These are phyloP conservation scores for Syrphus vitripennis DNA, from an alignment of 2,888 invertebrate genomes.

Conservation along the genomic window DNA sequence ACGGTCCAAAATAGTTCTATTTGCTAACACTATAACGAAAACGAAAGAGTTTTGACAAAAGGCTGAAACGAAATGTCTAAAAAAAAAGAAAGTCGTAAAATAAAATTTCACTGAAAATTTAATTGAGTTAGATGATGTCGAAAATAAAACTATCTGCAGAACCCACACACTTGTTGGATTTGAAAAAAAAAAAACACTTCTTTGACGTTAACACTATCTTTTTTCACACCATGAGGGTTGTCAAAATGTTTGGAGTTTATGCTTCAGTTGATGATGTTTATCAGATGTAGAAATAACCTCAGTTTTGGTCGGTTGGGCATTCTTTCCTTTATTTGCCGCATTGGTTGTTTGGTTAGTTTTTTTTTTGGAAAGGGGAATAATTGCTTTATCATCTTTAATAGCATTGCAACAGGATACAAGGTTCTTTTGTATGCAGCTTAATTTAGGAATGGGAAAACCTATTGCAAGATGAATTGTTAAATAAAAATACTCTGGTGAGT, in stretches of 20 bases:
- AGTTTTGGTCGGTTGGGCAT: no score
- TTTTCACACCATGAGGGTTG: slow-evolving; percentile 35
- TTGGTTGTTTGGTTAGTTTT: no score
- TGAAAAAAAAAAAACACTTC: not conserved
- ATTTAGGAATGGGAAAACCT: no score
- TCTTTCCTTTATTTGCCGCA: not conserved
- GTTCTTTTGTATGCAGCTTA: not conserved
- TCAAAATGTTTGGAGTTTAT: slow-evolving; percentile 54
- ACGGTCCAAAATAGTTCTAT: not conserved
- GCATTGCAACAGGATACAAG: not conserved
- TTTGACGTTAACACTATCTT: slow-evolving; percentile 44
- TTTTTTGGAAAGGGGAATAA: not conserved
- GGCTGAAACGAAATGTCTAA: not conserved
- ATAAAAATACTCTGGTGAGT: no score
- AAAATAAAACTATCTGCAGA: not conserved
- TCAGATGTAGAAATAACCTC: slow-evolving; percentile 12
- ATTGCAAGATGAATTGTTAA: no score
- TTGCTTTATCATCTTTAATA: not conserved
- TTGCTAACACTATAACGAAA: not conserved
- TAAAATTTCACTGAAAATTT: slow-evolving; percentile 35
- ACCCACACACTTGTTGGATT: not conserved
- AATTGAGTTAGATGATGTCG: slow-evolving; percentile 29
- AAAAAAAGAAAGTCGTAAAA: not conserved
- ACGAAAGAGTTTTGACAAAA: slow-evolving; percentile 4
- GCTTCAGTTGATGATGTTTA: slow-evolving; percentile 53